Base-by-base conservation (phyloP, 2,888 invertebrate genomes). In the Drosophila paramelanica region DNA sequence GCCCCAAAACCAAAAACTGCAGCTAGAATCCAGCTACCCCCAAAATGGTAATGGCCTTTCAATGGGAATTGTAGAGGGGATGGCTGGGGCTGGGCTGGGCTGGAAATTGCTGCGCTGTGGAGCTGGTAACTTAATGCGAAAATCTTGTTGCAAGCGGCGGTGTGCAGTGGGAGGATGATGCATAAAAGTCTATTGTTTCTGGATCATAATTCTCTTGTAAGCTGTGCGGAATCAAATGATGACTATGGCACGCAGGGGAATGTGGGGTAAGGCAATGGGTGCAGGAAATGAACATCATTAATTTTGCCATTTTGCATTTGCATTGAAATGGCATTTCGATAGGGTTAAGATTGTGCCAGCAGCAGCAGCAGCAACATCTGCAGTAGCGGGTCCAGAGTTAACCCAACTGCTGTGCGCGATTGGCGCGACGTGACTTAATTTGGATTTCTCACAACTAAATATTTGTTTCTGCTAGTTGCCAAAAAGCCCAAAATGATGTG, bases 371-470 rank as follows among this genome's bases (percentile, higher is more conserved):
- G 20, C 42, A 27, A 8, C 41, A 31, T 8, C 41, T 31, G 56
- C 46, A 51, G 41, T 68, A 52, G 41, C 47, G 33, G 45, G 56
- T 55, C 55, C 62, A 70, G 69, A 68, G 67, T 62, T 67, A 62
- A 56, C 36, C 36, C 73, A 73, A 70, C 90, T 87, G 90, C 88
- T 90, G 87, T 81, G 73, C 79, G 84, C 91, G 90, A 91, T 90
- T 91, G 91, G 79, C 79, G 80, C 86, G 89, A 90, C 90, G 90
- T 91, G 90, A 90, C 91, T 90, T 90, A 85, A 91, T 90, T 90
- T 91, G 79, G 89, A 87, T 70, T 87, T 77, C 64, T 81, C 72
- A 81, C 73, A 85, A 88, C 88, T 89, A 83, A 82, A 88, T 88
- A 61, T 76, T 79, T 76, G 79, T 79, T 75, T 58, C 53, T 68